Base-by-base conservation (phyloP, 1,140 invertebrate species). In the Brachionus sp. region DNA sequence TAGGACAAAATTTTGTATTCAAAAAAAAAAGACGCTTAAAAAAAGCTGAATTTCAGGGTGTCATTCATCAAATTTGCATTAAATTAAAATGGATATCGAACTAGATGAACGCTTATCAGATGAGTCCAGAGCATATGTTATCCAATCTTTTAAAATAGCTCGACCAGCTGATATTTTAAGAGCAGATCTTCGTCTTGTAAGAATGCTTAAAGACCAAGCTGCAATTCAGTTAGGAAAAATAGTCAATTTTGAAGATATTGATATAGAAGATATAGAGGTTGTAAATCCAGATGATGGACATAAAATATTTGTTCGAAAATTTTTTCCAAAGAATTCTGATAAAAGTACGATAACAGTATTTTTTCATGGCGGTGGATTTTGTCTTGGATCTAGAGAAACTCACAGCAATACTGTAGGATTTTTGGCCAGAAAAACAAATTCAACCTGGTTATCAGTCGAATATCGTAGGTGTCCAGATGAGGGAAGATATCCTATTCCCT, bases 311-410 rank as follows among this genome's bases (percentile, higher is more conserved):
- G 77, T 66, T 25, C 23, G 50, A 57, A 57, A 62, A 66, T 62
- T 33, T 66, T 16, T 42, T 25, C 77, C 77, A 3, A 80, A 57
- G 35, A 66, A 39, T 19, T 37, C 29, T 23, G 37, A 16, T 62
- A 16, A 53, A 37, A 6, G 16, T 12, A 9, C 57, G 2, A 57
- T 80, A 66, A 80, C 77, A 80, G 25, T 82, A 10, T 82, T 39
- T 70, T 44, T 82, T 44, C 80, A 82, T 70, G 80, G 80, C 19
- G 80, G 80, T 35, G 80, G 80, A 33, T 82, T 29, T 44, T 39
- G 37, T 39, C 12, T 82, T 6, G 57, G 80, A 39, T 82, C 80
- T 42, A 66, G n/a, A 42, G 42, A 25, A 7, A 82, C 80, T 42
- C 80, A 82, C 35, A 33, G 9, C 66, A 29, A 82, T 68, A 46